Evolutionary conservation across 2,888 invertebrate genomes (phyloP).

Genomic region (Rhagonycha fulva): DNA sequence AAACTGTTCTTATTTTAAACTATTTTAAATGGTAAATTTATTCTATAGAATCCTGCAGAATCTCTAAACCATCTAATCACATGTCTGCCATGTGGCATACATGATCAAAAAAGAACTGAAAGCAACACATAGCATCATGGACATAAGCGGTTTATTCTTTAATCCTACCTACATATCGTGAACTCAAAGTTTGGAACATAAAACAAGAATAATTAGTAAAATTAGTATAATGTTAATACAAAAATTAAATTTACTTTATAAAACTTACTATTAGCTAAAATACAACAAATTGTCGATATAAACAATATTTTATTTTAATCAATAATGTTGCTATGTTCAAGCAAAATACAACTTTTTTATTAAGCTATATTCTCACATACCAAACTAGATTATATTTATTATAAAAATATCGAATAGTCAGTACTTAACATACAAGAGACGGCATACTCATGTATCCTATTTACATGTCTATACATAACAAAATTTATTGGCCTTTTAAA

Average conservation of each 20-base stretch:
- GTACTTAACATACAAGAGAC: conserved; percentile 29
- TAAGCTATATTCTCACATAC: neutral
- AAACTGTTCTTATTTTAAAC: neutral
- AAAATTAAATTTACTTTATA: too few relatives aligned
- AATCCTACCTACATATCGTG: too few relatives aligned
- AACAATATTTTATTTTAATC: neutral
- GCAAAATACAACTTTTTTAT: neutral
- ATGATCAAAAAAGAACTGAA: too few relatives aligned
- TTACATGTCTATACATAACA: conserved; percentile 46
- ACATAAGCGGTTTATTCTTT: too few relatives aligned
- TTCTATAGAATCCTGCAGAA: too few relatives aligned
- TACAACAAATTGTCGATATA: neutral
- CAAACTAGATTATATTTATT: neutral
- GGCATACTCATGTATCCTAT: conserved; percentile 39
- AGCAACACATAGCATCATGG: too few relatives aligned
- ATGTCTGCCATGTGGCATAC: too few relatives aligned
- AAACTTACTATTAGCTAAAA: too few relatives aligned
- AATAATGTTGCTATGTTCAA: neutral
- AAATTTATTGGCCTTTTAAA: conserved; percentile 39
- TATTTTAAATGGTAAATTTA: neutral
- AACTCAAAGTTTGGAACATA: too few relatives aligned
- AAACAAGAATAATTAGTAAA: too few relatives aligned
- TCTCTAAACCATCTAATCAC: too few relatives aligned
- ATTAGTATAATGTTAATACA: too few relatives aligned
- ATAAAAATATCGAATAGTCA: neutral